These are phyloP conservation scores for Epizoanthus scotinus DNA, from an alignment of 92 coral and sea anemone genomes.

Conservation along the genomic window DNA sequence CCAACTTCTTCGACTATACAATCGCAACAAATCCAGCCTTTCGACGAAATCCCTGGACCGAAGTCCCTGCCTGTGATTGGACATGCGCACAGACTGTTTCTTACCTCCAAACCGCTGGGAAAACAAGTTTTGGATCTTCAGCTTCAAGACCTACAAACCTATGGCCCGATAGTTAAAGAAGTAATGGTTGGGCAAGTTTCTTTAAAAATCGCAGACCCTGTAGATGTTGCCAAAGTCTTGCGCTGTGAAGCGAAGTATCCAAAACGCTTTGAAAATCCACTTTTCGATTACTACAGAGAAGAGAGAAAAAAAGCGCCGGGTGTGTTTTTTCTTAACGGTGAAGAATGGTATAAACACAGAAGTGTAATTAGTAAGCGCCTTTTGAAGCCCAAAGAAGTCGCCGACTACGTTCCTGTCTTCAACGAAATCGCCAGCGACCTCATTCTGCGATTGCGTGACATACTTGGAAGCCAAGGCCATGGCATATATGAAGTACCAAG, in stretches of 20 bases:
- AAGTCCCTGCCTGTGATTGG: slow-evolving; percentile 45
- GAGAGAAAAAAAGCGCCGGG: slow-evolving; percentile 57
- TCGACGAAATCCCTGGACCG: slow-evolving; percentile 62
- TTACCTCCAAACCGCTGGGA: slow-evolving; percentile 51
- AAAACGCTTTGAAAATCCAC: slow-evolving; percentile 44
- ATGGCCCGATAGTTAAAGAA: slow-evolving; percentile 51
- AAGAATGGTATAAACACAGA: slow-evolving; percentile 68
- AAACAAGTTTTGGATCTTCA: slow-evolving; percentile 44
- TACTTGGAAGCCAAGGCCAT: slow-evolving; percentile 38
- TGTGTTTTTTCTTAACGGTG: slow-evolving; percentile 68
- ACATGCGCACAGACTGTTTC: slow-evolving; percentile 29
- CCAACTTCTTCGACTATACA: not conserved
- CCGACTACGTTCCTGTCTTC: slow-evolving; percentile 58
- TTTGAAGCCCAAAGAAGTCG: slow-evolving; percentile 71
- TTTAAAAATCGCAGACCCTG: slow-evolving; percentile 45
- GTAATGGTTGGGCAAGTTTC: slow-evolving; percentile 11
- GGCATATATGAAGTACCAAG: slow-evolving; percentile 52
- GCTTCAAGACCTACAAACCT: slow-evolving; percentile 32
- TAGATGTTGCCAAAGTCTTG: slow-evolving; percentile 58
- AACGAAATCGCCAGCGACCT: slow-evolving; percentile 68
- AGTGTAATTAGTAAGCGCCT: slow-evolving; percentile 67
- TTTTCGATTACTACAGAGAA: slow-evolving; percentile 55
- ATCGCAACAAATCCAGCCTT: slow-evolving; percentile 35
- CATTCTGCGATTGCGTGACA: slow-evolving; percentile 49
- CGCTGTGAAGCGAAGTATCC: slow-evolving; percentile 72